These are phyloP conservation scores for Selenia dentaria DNA, from an alignment of 2,888 invertebrate genomes.

Conservation along the genomic window DNA sequence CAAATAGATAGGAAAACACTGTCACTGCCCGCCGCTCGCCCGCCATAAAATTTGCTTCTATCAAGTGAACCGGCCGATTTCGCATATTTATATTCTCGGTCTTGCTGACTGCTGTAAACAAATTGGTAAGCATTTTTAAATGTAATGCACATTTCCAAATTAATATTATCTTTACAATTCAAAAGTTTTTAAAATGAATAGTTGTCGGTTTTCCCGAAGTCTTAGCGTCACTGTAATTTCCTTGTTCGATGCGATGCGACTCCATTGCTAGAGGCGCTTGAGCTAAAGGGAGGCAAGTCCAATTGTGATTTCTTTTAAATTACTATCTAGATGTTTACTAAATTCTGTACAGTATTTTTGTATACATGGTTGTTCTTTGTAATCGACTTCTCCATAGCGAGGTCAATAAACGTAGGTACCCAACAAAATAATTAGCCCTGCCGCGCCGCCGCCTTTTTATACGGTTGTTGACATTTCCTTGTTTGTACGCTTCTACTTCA, in stretches of 20 bases:
- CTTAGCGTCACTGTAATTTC: not conserved
- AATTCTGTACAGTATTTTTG: not conserved
- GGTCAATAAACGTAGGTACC: constrained; percentile 12
- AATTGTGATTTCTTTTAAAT: no score
- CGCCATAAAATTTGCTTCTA: constrained; percentile 62
- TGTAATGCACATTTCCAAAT: not conserved
- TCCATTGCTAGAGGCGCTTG: constrained; percentile 16
- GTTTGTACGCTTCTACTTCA: constrained; percentile 39
- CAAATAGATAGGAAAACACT: constrained; percentile 56
- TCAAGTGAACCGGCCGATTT: constrained; percentile 29
- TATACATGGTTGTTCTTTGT: not conserved
- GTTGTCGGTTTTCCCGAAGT: not conserved
- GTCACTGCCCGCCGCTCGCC: constrained; percentile 41
- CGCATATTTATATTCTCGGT: constrained; percentile 51
- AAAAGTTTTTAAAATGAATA: not conserved
- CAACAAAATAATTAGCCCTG: constrained; percentile 43
- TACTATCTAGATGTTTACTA: not conserved
- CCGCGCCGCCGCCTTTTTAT: constrained; percentile 34
- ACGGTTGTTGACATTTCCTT: constrained; percentile 55
- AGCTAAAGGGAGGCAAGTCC: not conserved
- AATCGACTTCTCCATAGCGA: not conserved
- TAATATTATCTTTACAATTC: no score
- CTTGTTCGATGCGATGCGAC: constrained; percentile 15
- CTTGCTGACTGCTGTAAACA: constrained; percentile 71
- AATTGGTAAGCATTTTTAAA: constrained; percentile 64